Conservation (phyloP, 2,888 invertebrate species). For the Fragum sueziense region DNA sequence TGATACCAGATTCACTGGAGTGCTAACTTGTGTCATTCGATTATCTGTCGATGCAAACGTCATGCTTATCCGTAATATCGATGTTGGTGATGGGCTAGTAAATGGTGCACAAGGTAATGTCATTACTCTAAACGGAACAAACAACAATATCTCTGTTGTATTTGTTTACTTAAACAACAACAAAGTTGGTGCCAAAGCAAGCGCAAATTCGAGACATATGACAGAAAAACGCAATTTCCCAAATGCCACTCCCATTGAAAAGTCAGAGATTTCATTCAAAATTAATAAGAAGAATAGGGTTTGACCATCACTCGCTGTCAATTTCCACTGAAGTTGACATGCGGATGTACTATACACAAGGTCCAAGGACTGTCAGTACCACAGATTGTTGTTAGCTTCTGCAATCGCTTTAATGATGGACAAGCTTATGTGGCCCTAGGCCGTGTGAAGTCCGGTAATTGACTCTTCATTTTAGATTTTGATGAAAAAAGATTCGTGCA, state of each 20-base stretch:
- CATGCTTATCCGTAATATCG: conserved; percentile 53
- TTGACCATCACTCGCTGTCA: conserved; percentile 16
- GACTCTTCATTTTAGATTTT: conserved; percentile 31
- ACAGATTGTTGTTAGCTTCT: conserved; percentile 17
- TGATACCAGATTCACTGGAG: conserved; percentile 32
- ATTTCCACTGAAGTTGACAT: conserved; percentile 29
- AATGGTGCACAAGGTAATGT: conserved; percentile 52
- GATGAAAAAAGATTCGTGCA: conserved; percentile 21
- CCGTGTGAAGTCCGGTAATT: conserved; percentile 27
- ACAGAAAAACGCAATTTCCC: not conserved
- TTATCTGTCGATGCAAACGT: conserved; percentile 44
- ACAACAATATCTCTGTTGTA: not conserved
- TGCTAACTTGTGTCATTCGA: conserved; percentile 7
- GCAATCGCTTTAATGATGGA: conserved; percentile 12
- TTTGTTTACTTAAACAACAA: conserved; percentile 41
- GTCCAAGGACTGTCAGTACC: conserved; percentile 24
- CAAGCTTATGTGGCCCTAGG: conserved; percentile 47
- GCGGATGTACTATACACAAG: conserved; percentile 22
- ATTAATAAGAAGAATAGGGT: not conserved
- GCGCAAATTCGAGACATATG: conserved; percentile 10
- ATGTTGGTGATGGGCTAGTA: conserved; percentile 54
- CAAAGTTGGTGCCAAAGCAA: conserved; percentile 25
- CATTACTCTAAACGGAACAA: conserved; percentile 12
- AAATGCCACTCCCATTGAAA: conserved; percentile 31
- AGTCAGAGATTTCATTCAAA: conserved; percentile 2